A percentile compares a stretch with the other conserved stretches of the same genome.
These are phyloP conservation scores for Reticulitermes lucifugus DNA, from an alignment of 2,888 invertebrate genomes.

Conservation along the genomic window DNA sequence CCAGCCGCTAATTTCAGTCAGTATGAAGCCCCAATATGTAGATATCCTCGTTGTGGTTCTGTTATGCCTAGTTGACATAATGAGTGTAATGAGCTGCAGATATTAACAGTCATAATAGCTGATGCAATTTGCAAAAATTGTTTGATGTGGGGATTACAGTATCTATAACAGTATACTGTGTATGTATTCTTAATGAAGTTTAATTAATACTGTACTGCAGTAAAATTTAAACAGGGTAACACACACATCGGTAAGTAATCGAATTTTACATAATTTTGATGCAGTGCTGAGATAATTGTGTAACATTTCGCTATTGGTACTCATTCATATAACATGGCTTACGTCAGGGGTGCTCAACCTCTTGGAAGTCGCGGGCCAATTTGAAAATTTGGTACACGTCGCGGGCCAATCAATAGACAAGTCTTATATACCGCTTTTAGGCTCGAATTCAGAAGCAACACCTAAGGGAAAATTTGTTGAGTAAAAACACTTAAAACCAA, in stretches of 20 bases:
- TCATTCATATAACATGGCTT: too few species aligned
- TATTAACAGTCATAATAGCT: background rate
- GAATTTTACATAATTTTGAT: background rate
- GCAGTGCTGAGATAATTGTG: background rate
- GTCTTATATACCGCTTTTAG: too few species aligned
- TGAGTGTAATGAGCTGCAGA: background rate
- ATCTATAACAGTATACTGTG: background rate
- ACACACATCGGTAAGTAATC: background rate
- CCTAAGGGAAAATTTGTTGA: too few species aligned
- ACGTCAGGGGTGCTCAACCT: too few species aligned
- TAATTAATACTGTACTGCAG: background rate
- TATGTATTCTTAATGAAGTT: background rate
- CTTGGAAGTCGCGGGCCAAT: too few species aligned
- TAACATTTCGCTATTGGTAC: background rate
- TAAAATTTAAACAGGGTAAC: background rate
- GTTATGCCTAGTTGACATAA: background rate
- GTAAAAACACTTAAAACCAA: too few species aligned
- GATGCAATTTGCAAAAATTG: background rate
- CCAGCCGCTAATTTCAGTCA: too few species aligned
- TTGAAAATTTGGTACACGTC: too few species aligned
- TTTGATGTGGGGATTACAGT: background rate
- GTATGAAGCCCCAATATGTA: too few species aligned
- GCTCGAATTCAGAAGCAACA: too few species aligned
- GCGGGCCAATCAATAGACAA: too few species aligned
- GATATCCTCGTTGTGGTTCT: background rate